These are phyloP conservation scores for Tyto alba DNA, from an alignment of 2,113 vertebrate species.

Conservation along the genomic window DNA sequence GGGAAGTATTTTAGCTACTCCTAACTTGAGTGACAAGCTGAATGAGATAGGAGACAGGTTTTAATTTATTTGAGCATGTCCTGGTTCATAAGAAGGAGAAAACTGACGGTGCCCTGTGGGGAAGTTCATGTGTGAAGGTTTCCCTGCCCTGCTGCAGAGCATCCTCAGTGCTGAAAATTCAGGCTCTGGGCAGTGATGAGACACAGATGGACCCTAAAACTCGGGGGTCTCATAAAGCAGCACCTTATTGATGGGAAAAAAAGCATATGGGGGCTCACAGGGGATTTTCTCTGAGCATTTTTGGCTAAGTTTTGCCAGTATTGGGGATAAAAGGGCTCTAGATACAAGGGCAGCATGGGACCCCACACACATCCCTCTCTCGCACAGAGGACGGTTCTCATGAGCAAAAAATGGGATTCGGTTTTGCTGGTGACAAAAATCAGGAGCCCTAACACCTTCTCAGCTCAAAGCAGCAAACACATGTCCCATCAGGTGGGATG, in stretches of 20 bases:
- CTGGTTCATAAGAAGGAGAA: neutral
- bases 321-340: neutral
- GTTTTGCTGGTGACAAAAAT: neutral
- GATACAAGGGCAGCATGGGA: neutral
- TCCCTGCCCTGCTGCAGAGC: neutral
- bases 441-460: neutral
- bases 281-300: neutral
- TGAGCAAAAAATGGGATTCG: neutral
- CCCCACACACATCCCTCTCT: accelerated
- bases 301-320: neutral
- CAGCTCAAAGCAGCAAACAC: neutral
- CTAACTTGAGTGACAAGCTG: neutral
- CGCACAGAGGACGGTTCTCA: accelerated
- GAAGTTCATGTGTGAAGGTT: neutral
- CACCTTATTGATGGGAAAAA: neutral
- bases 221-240: neutral
- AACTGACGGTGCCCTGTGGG: neutral
- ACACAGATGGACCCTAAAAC: neutral
- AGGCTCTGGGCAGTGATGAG: neutral
- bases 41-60: neutral
- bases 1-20: neutral
- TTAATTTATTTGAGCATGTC: neutral
- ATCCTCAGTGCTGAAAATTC: neutral
- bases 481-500: accelerated
- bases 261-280: neutral